Percentiles rank a stretch among this genome's conserved stretches.
phyloP scores from a whole-genome alignment of 2,797 vertebrate genomes.

The Hephaestus fuliginosus region DNA sequence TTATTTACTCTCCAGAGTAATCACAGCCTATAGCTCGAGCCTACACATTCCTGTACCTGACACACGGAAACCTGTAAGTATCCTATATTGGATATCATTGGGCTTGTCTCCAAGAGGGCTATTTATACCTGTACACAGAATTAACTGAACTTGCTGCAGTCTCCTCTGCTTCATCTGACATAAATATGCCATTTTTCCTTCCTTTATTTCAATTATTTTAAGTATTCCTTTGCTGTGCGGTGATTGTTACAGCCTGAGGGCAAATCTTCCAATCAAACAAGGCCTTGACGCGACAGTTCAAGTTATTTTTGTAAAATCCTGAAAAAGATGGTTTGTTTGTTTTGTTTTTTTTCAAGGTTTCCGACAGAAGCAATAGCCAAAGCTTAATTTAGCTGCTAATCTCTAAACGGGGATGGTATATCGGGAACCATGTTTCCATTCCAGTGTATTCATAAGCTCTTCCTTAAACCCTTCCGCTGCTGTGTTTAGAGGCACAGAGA shows the following conservation, averaged over 20 bases:
- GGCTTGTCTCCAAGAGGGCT: constrained; percentile 46
- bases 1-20: constrained; percentile 54
- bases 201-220: not conserved
- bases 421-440: constrained; percentile 67
- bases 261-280: constrained; percentile 5
- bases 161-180: not conserved
- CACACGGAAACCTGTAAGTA: constrained; percentile 49
- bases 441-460: constrained; percentile 76
- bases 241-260: not conserved
- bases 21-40: constrained; percentile 42
- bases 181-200: constrained; percentile 8
- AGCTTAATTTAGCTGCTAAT: constrained; percentile 70
- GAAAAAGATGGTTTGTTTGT: constrained; percentile 42
- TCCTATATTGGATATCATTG: constrained; percentile 56
- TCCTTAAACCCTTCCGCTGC: constrained; percentile 78
- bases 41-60: constrained; percentile 60
- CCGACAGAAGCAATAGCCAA: constrained; percentile 25
- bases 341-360: constrained; percentile 35
- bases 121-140: constrained; percentile 47
- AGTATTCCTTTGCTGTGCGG: not conserved
- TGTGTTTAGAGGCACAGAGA: constrained; percentile 75
- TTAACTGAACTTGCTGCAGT: constrained; percentile 26
- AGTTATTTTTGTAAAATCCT: constrained; percentile 35
- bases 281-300: constrained; percentile 19
- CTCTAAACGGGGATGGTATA: constrained; percentile 51